phyloP scores from a whole-genome alignment of 2,888 invertebrate species.

The Ectropis crepuscularia region DNA sequence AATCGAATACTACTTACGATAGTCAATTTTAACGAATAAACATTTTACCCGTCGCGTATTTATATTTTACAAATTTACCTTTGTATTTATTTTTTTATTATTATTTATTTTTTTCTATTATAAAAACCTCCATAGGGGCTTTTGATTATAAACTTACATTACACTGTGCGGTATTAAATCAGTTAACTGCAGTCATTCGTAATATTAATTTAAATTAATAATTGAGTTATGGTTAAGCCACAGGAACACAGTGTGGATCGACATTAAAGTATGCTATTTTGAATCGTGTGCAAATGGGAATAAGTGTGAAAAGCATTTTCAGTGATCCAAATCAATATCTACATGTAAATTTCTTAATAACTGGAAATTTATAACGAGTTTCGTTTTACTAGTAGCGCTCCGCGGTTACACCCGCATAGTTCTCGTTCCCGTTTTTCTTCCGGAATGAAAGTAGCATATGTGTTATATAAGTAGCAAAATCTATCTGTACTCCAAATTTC shows the following conservation, averaged over 20 bases:
- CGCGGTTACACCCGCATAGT: no score
- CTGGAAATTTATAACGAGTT: no score
- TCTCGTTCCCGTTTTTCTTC: no score
- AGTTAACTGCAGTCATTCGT: constrained; percentile 76
- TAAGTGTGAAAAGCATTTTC: constrained; percentile 17
- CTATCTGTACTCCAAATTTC: no score
- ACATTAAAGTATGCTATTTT: constrained; percentile 25
- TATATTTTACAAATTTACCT: constrained; percentile 83
- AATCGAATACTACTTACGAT: constrained; percentile 84
- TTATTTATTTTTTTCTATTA: constrained; percentile 68
- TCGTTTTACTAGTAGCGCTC: no score
- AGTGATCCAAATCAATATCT: constrained; percentile 35
- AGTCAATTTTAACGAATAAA: constrained; percentile 83
- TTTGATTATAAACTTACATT: constrained; percentile 82
- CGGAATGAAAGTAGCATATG: no score
- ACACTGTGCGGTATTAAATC: constrained; percentile 66
- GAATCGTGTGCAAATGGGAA: constrained; percentile 7
- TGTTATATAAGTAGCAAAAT: no score
- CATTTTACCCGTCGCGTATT: constrained; percentile 78
- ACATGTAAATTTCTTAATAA: not conserved
- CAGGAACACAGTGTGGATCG: constrained; percentile 74
- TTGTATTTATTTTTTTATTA: constrained; percentile 70
- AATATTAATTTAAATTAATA: constrained; percentile 58
- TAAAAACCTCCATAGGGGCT: constrained; percentile 84
- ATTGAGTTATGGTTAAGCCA: constrained; percentile 72